Percentiles rank a stretch among this genome's conserved stretches.
These are phyloP conservation scores for Nasonia giraulti DNA, from an alignment of 1,140 invertebrate genomes.

Conservation along the genomic window DNA sequence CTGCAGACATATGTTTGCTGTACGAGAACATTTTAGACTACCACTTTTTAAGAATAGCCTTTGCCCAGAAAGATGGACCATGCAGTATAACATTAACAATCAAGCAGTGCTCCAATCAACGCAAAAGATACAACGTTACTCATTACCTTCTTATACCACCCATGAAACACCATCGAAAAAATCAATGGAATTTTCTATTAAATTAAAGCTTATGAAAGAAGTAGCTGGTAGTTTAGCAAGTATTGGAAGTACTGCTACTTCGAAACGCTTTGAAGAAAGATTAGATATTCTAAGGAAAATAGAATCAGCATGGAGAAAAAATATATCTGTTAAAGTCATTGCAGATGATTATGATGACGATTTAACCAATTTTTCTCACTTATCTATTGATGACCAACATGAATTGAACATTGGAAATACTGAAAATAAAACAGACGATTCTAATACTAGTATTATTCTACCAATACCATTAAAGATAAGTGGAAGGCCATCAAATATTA, in stretches of 20 bases:
- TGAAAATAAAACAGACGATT: neutral
- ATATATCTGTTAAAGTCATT: neutral
- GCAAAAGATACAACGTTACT: neutral
- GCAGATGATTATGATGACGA: neutral
- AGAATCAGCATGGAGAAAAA: neutral
- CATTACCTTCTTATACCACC: neutral
- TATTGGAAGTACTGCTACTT: neutral
- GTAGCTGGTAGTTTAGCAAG: neutral
- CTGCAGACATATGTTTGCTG: constrained; percentile 10
- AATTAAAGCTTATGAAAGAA: neutral
- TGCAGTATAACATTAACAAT: neutral
- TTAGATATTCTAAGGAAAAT: neutral
- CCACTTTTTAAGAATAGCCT: neutral
- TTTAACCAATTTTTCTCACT: neutral
- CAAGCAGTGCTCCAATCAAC: neutral
- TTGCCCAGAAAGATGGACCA: neutral
- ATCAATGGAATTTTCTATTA: neutral
- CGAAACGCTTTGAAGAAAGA: neutral
- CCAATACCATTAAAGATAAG: neutral
- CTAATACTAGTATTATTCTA: neutral
- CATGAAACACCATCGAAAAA: neutral
- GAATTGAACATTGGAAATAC: neutral
- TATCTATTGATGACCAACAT: neutral
- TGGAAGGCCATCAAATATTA: neutral
- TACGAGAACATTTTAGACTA: neutral